A percentile compares a stretch with the other conserved stretches of the same genome.
These are phyloP conservation scores for Trichechus manatus DNA, from an alignment of 2,113 vertebrate species.

Conservation along the genomic window DNA sequence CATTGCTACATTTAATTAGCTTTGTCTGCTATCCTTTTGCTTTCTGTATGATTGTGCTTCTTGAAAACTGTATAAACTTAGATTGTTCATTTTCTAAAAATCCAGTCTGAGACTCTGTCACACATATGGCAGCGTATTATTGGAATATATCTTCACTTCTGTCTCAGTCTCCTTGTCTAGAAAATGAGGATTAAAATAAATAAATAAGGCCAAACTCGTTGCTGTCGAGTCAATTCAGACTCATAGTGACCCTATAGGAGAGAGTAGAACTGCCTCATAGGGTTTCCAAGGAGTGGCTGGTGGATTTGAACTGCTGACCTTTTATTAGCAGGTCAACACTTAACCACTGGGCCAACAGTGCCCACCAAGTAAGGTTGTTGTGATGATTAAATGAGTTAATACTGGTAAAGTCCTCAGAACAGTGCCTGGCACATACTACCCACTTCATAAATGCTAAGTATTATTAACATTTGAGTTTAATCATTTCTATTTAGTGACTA, in stretches of 20 bases:
- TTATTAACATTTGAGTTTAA: not conserved
- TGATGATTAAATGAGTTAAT: not conserved
- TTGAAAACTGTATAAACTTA: not conserved
- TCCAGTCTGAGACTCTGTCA: not conserved
- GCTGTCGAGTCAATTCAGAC: too few relatives aligned
- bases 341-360: too few relatives aligned
- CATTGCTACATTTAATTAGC: not conserved
- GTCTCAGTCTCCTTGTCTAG: not conserved
- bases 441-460: not conserved
- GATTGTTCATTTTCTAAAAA: not conserved
- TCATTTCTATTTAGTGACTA: not conserved
- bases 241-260: too few relatives aligned
- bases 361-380: not conserved
- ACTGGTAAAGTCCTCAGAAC: not conserved
- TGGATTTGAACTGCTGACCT: too few relatives aligned
- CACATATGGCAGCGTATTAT: not conserved
- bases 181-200: too few relatives aligned
- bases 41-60: not conserved
- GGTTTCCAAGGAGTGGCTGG: too few relatives aligned
- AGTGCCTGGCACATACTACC: not conserved
- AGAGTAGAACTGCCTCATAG: too few relatives aligned
- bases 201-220: too few relatives aligned
- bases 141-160: not conserved
- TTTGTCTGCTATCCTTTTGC: not conserved
- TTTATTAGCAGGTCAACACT: too few relatives aligned